These are phyloP conservation scores for Heliocidaris erythrogramma DNA, from an alignment of 35 echinoderm and acorn worm species.

Conservation along the genomic window DNA sequence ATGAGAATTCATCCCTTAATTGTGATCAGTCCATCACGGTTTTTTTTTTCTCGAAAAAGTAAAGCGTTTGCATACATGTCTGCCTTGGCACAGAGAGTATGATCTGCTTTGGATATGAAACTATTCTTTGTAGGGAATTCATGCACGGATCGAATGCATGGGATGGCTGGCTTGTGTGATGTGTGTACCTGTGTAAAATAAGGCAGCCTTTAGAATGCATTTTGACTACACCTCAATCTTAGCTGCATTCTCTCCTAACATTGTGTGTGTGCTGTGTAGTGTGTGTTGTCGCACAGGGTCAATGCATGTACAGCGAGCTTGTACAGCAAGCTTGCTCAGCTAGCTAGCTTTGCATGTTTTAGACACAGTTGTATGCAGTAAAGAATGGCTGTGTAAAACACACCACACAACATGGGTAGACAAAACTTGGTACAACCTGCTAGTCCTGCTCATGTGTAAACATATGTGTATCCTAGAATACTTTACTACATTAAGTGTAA, in stretches of 20 bases:
- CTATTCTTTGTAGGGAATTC: not conserved
- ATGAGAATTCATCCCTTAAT: not conserved
- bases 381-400: not conserved
- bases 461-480: not conserved
- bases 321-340: no score
- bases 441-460: not conserved
- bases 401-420: not conserved
- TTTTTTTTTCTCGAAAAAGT: not conserved
- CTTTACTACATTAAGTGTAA: not conserved
- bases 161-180: not conserved
- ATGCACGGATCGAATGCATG: not conserved
- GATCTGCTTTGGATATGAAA: not conserved
- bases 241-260: not conserved
- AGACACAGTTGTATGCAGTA: not conserved
- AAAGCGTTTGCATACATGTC: no score
- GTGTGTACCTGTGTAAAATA: not conserved
- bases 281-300: not conserved
- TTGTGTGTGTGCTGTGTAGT: not conserved
- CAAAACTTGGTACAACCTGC: not conserved
- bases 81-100: not conserved
- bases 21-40: not conserved
- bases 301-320: not conserved
- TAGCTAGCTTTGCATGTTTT: constrained; percentile 7
- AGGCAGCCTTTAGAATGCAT: not conserved
- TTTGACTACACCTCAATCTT: not conserved